Base-by-base conservation (phyloP, 2,797 vertebrate genomes). In the Paratrypauchen microcephalus region DNA sequence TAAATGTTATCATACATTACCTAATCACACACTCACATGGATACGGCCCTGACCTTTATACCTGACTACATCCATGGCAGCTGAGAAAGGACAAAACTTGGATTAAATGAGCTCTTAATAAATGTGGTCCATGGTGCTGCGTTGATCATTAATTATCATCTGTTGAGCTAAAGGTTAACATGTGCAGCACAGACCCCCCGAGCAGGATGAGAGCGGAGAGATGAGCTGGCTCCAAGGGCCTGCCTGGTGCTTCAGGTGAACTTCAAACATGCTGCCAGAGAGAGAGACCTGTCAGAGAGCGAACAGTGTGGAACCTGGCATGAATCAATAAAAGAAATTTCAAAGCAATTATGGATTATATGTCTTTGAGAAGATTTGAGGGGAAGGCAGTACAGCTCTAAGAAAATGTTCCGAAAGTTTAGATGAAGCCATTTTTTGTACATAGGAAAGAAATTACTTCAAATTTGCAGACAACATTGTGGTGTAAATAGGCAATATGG, bases 341-440 rank as follows among this genome's bases (percentile, higher is more conserved):
- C 59, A 61, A 61, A 61, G 59, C 59, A 61, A 61, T 61, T 61
- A 61, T 61, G 56, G 26, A 58, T 58, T 58, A 24, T 28, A 28
- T 30, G 26, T 30, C 56, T 16, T 30, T 58, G 32, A 61, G 11
- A 61, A 61, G 32, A 61, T 28, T 57, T 60, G 28, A 36, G 8
- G 16, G 24, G 32, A 36, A 36, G 9, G 2, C 32, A 58, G 15
- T 16, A 5, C 23, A 19, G 28, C 28, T 60, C 11, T 58, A 26
- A n/a, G 28, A 30, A 60, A n/a, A 18, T 32, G 18, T 60, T 36
- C 19, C 7, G 11, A 23, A 61, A 41, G 59, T 41, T n/a, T 21
- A 3, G 36, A 13, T 41, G 39, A 61, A 23, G 32, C 59, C 59
- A 61, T 9, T 39, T 60, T 60, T 60, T 32, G 7, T 60, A 6